These are phyloP conservation scores for Microtus oregoni DNA, from an alignment of 2,113 vertebrate species.

Conservation along the genomic window DNA sequence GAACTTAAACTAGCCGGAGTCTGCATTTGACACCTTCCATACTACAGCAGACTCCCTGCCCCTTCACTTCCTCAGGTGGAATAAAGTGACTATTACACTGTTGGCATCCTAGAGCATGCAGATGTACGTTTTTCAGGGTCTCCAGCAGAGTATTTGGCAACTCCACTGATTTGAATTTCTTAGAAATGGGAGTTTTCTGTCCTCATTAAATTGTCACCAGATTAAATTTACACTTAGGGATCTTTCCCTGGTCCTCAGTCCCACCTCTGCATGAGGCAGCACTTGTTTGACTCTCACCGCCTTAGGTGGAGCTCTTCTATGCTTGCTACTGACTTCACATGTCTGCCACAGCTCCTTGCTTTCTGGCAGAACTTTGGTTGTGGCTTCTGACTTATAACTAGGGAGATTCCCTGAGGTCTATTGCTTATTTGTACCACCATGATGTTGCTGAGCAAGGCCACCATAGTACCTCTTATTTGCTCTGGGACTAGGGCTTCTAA, in stretches of 20 bases:
- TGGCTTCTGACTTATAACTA: neutral
- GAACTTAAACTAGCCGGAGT: neutral
- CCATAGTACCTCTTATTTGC: neutral
- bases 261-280: neutral
- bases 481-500: constrained; percentile 59
- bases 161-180: neutral
- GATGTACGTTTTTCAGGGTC: neutral
- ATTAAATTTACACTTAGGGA: neutral
- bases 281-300: fast-evolving
- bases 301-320: too few species aligned
- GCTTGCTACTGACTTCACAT: neutral
- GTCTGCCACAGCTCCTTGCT: neutral
- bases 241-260: neutral
- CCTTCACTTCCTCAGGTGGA: neutral
- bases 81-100: neutral
- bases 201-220: neutral
- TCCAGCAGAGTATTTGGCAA: neutral
- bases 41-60: neutral
- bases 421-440: neutral
- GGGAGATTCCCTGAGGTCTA: neutral
- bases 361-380: neutral
- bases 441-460: neutral
- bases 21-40: neutral
- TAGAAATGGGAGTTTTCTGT: neutral
- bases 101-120: neutral